Evolutionary conservation across 2,113 vertebrate species (phyloP).

Genomic region (Orthonyx spaldingii): DNA sequence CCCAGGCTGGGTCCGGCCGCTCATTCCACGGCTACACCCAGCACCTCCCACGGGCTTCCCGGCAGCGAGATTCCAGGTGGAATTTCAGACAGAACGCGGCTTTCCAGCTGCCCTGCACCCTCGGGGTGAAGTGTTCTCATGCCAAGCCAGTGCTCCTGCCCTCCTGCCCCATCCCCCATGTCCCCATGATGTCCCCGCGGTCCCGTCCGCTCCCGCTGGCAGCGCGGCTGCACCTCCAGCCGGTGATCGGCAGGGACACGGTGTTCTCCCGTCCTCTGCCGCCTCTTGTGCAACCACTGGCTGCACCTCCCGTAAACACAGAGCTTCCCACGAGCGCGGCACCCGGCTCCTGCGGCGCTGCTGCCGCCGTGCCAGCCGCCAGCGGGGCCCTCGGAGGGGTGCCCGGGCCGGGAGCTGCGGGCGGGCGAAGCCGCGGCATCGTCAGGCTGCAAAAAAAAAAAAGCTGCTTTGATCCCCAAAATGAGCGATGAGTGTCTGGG

Average conservation of each 20-base stretch:
- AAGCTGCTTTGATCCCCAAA: background rate
- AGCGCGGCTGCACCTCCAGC: constrained; percentile 6
- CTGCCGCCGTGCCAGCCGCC: background rate
- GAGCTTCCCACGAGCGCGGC: background rate
- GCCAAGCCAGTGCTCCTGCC: background rate
- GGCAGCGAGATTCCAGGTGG: rapidly evolving
- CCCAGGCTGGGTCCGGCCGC: rapidly evolving
- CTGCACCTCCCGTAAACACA: constrained; percentile 10
- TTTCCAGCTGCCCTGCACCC: background rate
- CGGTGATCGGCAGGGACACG: background rate
- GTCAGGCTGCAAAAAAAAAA: background rate
- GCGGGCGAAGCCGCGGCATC: rapidly evolving
- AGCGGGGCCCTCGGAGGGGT: background rate
- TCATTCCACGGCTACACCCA: rapidly evolving
- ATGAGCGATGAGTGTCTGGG: rapidly evolving
- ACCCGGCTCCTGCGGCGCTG: background rate
- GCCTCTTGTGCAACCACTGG: constrained; percentile 48
- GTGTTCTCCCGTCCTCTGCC: background rate
- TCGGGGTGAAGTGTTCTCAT: background rate
- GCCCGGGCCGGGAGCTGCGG: rapidly evolving
- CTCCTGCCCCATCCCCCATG: rapidly evolving
- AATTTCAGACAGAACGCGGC: background rate
- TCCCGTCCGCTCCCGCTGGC: background rate
- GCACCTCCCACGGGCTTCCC: background rate
- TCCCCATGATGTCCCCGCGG: rapidly evolving